Evolutionary conservation across 2,888 invertebrate species (phyloP), one percentile per base, ranked within the genome.

Genomic region (Halocaridina rubra): DNA sequence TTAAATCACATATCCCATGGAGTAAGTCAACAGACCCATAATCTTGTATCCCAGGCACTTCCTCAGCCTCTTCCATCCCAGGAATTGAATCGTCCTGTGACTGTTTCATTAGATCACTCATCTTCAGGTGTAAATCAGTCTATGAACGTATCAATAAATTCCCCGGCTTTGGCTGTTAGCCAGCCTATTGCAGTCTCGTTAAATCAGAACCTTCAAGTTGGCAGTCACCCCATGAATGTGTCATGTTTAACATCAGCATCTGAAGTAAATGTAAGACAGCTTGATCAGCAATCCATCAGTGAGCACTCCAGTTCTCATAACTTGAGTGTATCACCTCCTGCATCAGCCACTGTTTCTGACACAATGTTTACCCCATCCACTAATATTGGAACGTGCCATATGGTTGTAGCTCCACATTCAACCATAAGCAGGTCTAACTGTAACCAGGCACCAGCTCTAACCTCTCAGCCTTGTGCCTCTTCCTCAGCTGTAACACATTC

Each of bases 401-500:
- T 53, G 53, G 53, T 53, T n/a, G 53, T 53, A 3, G 53, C n/a
- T 53, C 2, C 1, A n/a, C 53, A 53, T 13, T n/a, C n/a, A 4
- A 13, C 19, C 16, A n/a, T 53, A 5, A 53, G 19, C 19, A 13
- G 10, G 4, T 19, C 81, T 29, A 32, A 67, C 32, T 33, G 71
- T 16, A 39, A 13, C 16, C 72, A 71, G 8, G n/a, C 30, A 10
- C 19, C 72, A 22, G 71, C 33, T 1, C 30, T 59, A 7, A 22
- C 78, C 30, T 39, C 77, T 8, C 39, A 57, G 33, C 32, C 69
- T n/a, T n/a, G n/a, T n/a, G 33, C 69, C 39, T n/a, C 69, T 8
- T 76, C 82, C 8, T 78, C 82, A 46, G 78, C 82, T 29, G 32
- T 78, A 33, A 84, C 82, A n/a, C 77, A 46, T 33, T 84, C 82